Conservation (phyloP, 2,113 vertebrate genomes). For the Poecilia latipinna region DNA sequence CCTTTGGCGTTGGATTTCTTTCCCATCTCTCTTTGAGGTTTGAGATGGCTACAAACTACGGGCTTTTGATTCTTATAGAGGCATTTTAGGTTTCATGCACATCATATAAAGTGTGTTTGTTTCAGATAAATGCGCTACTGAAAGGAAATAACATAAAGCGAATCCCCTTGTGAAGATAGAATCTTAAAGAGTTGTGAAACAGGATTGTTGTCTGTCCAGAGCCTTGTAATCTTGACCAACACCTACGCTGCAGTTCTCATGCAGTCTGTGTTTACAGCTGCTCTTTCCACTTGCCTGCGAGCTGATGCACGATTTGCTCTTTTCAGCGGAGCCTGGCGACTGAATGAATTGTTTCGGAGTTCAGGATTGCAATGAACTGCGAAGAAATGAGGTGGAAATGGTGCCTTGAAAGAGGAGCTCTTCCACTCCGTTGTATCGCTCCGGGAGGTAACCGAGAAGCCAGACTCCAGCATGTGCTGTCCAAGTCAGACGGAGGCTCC, state of each 20-base stretch:
- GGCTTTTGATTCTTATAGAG: background rate
- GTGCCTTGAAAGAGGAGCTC: conserved; percentile 54
- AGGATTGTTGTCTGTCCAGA: conserved; percentile 30
- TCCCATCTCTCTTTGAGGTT: conserved; percentile 57
- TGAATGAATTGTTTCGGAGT: conserved; percentile 57
- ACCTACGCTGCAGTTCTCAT: conserved; percentile 66
- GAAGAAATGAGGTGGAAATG: conserved; percentile 63
- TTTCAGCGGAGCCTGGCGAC: conserved; percentile 42
- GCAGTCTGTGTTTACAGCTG: conserved; percentile 57
- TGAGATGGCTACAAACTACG: conserved; percentile 55
- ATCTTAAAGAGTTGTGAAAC: conserved; percentile 29
- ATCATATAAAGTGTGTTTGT: background rate
- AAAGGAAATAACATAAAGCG: conserved; percentile 8
- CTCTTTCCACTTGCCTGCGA: conserved; percentile 62
- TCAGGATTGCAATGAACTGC: conserved; percentile 46
- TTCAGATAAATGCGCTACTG: conserved; percentile 15
- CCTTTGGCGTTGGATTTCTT: conserved; percentile 55
- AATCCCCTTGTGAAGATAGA: background rate
- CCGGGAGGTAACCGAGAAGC: conserved; percentile 52
- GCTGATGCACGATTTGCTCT: conserved; percentile 48
- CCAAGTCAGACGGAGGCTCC: conserved; percentile 45
- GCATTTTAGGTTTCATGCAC: too few relatives aligned
- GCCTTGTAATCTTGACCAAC: conserved; percentile 58
- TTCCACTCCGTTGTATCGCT: conserved; percentile 74
- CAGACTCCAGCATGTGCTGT: conserved; percentile 37